Percentiles rank a stretch among this genome's conserved stretches.
These are phyloP conservation scores for Empidonax traillii DNA, from an alignment of 2,113 vertebrate species.

Conservation along the genomic window DNA sequence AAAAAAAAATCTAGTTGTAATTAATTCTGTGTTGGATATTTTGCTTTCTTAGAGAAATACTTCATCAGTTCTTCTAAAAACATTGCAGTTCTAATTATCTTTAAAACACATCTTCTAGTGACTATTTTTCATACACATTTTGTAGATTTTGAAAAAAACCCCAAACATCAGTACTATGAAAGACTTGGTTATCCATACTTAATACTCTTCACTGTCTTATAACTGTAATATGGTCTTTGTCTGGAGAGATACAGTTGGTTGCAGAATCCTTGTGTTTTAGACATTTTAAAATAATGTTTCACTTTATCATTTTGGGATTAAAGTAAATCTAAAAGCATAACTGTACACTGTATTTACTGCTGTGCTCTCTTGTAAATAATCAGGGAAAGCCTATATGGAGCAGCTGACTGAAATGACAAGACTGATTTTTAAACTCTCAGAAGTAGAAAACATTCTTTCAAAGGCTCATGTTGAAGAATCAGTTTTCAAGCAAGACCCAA, in stretches of 20 bases:
- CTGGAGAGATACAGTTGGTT: background rate
- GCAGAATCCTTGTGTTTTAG: background rate
- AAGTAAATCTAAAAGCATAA: background rate
- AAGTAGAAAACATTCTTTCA: conserved; percentile 84
- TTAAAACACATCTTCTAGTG: background rate
- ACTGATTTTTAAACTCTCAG: conserved; percentile 86
- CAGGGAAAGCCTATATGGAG: conserved; percentile 81
- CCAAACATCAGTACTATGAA: background rate
- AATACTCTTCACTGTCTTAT: background rate
- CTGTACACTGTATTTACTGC: background rate
- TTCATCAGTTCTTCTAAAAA: background rate
- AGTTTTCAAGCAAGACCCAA: conserved; percentile 76
- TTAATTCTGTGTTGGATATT: conserved; percentile 20
- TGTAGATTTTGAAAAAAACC: background rate
- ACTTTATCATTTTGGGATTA: background rate
- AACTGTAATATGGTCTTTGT: background rate
- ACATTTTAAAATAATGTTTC: background rate
- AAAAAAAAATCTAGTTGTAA: background rate
- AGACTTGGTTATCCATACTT: background rate
- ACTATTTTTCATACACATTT: background rate
- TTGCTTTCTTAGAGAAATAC: conserved; percentile 28
- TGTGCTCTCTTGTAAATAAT: conserved; percentile 26
- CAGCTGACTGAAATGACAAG: conserved; percentile 91
- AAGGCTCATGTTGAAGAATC: conserved; percentile 73
- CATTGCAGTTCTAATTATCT: background rate